Evolutionary conservation across 1,140 invertebrate species (phyloP), one percentile per base, ranked within the genome.

Genomic region (Tetramorium parvispinum): DNA sequence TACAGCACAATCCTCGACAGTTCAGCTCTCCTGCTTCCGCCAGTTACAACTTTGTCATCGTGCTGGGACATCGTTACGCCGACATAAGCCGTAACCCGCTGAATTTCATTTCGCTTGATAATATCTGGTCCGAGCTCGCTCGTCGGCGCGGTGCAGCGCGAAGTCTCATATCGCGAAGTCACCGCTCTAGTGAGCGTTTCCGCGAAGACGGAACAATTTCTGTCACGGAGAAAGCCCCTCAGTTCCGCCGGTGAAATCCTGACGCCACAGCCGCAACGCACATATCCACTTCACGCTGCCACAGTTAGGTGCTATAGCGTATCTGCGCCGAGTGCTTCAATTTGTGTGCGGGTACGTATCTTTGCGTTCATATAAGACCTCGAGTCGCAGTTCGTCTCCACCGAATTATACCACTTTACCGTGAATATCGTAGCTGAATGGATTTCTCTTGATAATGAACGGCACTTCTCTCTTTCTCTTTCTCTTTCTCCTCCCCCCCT

Each of bases 401-500:
- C 40, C 18, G 27, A 87, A 89, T 89, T 85, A 57, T 81, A 51
- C 71, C 77, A 89, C 53, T 78, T 87, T 59, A 59, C 32, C 10
- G 16, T 24, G 55, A 73, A 59, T 89, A 57, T 65, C 53, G n/a
- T 21, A 2, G 7, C 53, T 77, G 11, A 65, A 49, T 16, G 40
- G 1, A 21, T 49, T n/a, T 57, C 75, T 83, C 10, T n/a, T 66
- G 43, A 24, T 70, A 79, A 89, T 53, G 51, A 89, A 16, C 18
- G 27, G n/a, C 16, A 24, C 18, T 55, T 32, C 27, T 24, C 8
- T n/a, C 21, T 27, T 27, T 49, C 40, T 68, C 65, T 68, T 27
- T 59, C 49, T 32, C 27, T 21, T 18, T 40, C 40, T n/a, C n/a
- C n/a, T n/a, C n/a, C n/a, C n/a, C n/a, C n/a, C n/a, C n/a, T n/a